Evolutionary conservation across 2,113 vertebrate genomes (phyloP), one percentile per base, ranked within the genome.

Genomic region (Malurus alboscapulatus): DNA sequence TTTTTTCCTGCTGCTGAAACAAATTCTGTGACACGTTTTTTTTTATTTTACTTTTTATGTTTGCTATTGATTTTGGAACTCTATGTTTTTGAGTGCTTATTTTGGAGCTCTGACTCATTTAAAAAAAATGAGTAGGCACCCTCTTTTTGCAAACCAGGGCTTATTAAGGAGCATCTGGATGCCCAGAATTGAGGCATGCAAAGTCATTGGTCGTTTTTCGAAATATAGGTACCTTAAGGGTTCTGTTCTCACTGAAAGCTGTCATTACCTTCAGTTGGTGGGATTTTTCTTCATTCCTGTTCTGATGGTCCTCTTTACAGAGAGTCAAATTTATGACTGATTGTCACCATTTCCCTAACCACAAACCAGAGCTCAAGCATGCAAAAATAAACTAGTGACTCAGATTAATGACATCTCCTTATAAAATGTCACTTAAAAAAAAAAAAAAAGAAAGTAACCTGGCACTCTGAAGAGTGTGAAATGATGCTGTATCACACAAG

Each of bases 381-480:
- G 84, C 90, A 87, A 93, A 93, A 95, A 80, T 94, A 88, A 95
- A 96, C 78, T 55, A 16, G 90, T 83, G 82, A 91, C 92, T 95
- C 89, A 96, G 89, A 92, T 95, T 88, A 69, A 95, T 90, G 81
- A 86, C 84, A 86, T 92, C 93, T 92, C 73, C 87, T 72, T 79
- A 74, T 91, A 62, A 54, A 88, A 86, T 94, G 92, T 93, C 76
- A 90, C 83, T 97, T 96, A 91, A 96, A 95, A 94, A 94, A 95
- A 97, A 92, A 95, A 81, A 96, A 95, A 94, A 94, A 95, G 97
- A 92, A 95, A 81, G 92, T 91, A 89, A 94, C 90, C 84, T 93
- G 83, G 92, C 90, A 81, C 40, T 73, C 83, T 34, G 61, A 58
- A 7, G 51, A 72, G 91, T 86, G 90, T 96, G 95, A 94, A 93